These are phyloP conservation scores for Diadema setosum DNA, from an alignment of 35 echinoderm and acorn worm species.

Conservation along the genomic window DNA sequence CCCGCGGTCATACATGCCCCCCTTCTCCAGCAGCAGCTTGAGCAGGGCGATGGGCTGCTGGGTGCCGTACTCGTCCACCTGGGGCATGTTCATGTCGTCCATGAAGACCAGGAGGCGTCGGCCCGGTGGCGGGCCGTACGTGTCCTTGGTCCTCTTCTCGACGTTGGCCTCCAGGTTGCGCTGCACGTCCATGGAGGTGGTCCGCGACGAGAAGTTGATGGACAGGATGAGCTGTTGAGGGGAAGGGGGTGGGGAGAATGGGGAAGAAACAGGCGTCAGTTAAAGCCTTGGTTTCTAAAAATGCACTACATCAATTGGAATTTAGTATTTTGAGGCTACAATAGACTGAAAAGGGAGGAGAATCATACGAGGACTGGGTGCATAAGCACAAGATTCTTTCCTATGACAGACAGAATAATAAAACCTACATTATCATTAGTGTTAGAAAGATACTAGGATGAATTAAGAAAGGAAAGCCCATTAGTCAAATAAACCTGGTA, in stretches of 20 bases:
- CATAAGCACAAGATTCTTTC: too few species aligned
- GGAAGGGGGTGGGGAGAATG: neutral
- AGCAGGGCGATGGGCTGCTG: conserved; percentile 97
- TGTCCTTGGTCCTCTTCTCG: conserved; percentile 98
- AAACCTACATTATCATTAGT: too few species aligned
- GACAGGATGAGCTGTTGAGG: conserved; percentile 75
- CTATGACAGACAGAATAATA: too few species aligned
- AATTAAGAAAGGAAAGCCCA: too few species aligned
- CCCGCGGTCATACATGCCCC: conserved; percentile 97
- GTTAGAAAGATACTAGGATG: too few species aligned
- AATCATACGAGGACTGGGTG: too few species aligned
- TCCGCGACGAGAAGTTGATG: conserved; percentile 99
- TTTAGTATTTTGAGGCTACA: too few species aligned
- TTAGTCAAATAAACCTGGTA: too few species aligned
- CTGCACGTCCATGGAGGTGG: conserved; percentile 98
- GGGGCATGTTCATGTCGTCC: conserved; percentile 99
- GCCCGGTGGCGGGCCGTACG: conserved; percentile 93
- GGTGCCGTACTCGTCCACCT: conserved; percentile 98
- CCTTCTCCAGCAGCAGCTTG: conserved; percentile 95
- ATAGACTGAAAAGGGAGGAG: too few species aligned
- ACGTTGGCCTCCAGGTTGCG: conserved; percentile 99
- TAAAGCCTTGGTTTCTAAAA: too few species aligned
- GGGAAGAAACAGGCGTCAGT: too few species aligned
- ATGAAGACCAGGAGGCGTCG: conserved; percentile 91
- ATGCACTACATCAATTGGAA: too few species aligned